These are phyloP conservation scores for Sebastes melanostomus DNA, from an alignment of 2,797 vertebrate genomes.

Conservation along the genomic window DNA sequence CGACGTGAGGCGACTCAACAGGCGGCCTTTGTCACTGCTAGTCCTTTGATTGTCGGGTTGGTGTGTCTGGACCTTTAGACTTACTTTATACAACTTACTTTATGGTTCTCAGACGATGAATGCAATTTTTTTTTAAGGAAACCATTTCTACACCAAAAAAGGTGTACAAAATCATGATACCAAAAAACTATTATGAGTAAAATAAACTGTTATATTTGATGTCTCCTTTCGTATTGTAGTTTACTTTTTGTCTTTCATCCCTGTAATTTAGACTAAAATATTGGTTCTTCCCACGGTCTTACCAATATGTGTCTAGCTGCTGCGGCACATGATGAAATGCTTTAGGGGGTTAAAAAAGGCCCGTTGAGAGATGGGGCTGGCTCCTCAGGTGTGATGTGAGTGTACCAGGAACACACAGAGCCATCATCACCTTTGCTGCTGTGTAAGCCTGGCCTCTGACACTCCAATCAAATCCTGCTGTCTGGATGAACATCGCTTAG, in stretches of 20 bases:
- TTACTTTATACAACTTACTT: no score
- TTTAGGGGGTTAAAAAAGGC: neutral
- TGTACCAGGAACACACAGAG: neutral
- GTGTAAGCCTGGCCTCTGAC: conserved; percentile 3
- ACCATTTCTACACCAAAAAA: neutral
- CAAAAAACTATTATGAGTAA: no score
- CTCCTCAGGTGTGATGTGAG: neutral
- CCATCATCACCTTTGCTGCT: conserved; percentile 32
- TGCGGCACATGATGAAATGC: neutral
- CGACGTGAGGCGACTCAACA: no score
- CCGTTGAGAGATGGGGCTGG: conserved; percentile 4
- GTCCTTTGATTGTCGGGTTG: no score
- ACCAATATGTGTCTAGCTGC: neutral
- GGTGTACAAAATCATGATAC: neutral
- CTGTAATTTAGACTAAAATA: neutral
- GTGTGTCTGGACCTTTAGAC: no score
- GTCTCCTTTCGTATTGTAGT: no score
- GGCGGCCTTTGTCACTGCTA: no score
- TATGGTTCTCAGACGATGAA: no score
- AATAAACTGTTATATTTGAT: neutral
- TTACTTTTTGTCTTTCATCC: neutral
- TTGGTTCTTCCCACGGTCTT: neutral
- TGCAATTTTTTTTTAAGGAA: no score
- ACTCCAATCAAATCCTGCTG: conserved; percentile 45
- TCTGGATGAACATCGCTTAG: neutral